Base-by-base conservation (phyloP, 2,797 vertebrate species). In the Danio jaintianensis region DNA sequence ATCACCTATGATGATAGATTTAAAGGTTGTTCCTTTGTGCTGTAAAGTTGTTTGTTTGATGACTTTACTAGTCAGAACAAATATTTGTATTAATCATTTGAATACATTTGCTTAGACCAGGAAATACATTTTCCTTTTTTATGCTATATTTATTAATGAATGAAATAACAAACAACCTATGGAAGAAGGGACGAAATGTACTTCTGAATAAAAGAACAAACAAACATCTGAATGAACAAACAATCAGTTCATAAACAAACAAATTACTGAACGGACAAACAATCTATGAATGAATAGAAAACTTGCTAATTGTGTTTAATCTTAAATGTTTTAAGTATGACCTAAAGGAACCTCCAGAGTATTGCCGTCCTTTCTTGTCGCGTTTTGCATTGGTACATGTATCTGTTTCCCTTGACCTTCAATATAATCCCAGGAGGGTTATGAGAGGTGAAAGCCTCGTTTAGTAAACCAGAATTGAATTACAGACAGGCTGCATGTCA, bases 381-480 rank as follows among this genome's bases (percentile, higher is more conserved):
- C 20, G 15, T 53, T 62, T 79, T 62, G 15, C 10, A 36, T 6
- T 53, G 45, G n/a, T 55, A 10, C 18, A 36, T 36, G 38, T n/a
- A 62, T 77, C 43, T 15, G 43, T 69, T 76, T 63, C n/a, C 68
- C 5, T 64, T 72, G 76, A 75, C 81, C 78, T 75, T 76, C 70
- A 63, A 56, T 71, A 70, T 72, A 38, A 63, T 61, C 48, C 68
- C 78, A 62, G 55, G 79, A 56, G 69, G 74, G 59, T 82, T 70
- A 80, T 79, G 48, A 75, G 50, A 82, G 75, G 75, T 79, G 74
- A 76, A 43, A 64, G 59, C 70, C 38, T 45, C 18, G 6, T 73
- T 74, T 79, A 45, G 67, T 71, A 79, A 71, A 71, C 67, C 58
- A 0, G 48, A 82, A 69, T 69, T 61, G 61, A 68, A 79, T 85